A percentile compares a stretch with the other conserved stretches of the same genome.
These are phyloP conservation scores for Gymnobelideus leadbeateri DNA, from an alignment of 2,113 vertebrate species.

Conservation along the genomic window DNA sequence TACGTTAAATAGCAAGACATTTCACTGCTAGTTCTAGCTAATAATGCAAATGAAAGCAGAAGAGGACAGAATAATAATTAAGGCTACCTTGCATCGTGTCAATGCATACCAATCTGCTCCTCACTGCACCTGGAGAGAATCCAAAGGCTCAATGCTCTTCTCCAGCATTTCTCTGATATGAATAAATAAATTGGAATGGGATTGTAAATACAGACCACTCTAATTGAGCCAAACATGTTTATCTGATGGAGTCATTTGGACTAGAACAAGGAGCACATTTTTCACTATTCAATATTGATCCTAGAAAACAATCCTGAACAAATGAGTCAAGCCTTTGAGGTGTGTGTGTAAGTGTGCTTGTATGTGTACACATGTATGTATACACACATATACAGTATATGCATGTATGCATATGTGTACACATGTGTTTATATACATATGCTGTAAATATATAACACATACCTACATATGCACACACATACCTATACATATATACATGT, in stretches of 20 bases:
- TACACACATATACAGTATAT: too few relatives aligned
- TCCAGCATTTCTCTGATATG: not conserved
- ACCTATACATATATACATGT: not conserved
- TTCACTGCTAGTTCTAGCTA: conserved; percentile 10
- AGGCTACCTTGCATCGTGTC: conserved; percentile 42
- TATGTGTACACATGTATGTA: too few relatives aligned
- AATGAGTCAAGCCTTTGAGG: not conserved
- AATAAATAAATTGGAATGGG: conserved; percentile 27
- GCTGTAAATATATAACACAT: too few relatives aligned
- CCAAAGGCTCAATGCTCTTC: conserved; percentile 16
- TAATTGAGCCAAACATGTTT: not conserved
- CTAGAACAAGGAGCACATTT: not conserved
- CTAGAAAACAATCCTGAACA: not conserved
- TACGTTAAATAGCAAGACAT: conserved; percentile 66
- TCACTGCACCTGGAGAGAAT: not conserved
- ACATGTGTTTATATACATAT: not conserved
- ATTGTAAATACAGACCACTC: not conserved
- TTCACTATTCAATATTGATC: not conserved
- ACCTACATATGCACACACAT: not conserved
- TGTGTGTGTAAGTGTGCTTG: not conserved
- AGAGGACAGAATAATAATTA: conserved; percentile 37
- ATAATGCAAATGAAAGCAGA: conserved; percentile 56
- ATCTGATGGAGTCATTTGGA: not conserved
- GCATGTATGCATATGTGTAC: too few relatives aligned
- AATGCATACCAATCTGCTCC: conserved; percentile 47